Evolutionary conservation across 2,797 vertebrate species (phyloP), one percentile per base, ranked within the genome.

Genomic region (Lacerta agilis): DNA sequence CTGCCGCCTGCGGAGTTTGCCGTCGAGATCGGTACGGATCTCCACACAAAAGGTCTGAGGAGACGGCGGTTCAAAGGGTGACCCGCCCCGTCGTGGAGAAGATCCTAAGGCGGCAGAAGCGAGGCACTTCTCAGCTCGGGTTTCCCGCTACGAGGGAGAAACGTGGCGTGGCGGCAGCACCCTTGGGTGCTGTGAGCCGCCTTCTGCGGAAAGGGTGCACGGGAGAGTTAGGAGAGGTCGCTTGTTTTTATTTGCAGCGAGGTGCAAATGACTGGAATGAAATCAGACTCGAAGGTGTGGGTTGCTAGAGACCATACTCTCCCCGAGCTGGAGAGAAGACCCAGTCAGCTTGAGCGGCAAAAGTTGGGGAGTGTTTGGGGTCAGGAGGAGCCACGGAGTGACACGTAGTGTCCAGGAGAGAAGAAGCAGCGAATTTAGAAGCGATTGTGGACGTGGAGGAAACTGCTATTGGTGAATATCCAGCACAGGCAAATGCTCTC

Each of bases 1-100:
- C 29, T 0, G 91, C 29, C 38, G 83, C 89, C 86, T 85, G n/a
- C 82, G 83, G 88, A 91, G 43, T 58, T 33, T 6, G 79, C 77
- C 7, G 64, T 41, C 33, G 36, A 1, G 85, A 79, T 27, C 71
- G 1, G 58, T 29, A 8, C 20, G 13, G 20, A 23, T 25, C 4
- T 2, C 18, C 27, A 29, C 23, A 3, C 13, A n/a, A 11, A 7
- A 36, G 43, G 7, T 29, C 17, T n/a, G 55, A 20, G 27, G 67
- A 66, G 0, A 29, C 1, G 36, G 69, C 27, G 69, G 7, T 71
- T 13, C 69, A 29, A 55, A 55, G 69, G 11, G 27, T 9, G 27
- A 33, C 4, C n/a, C 27, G 27, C 29, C 27, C 27, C 61, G n/a
- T 11, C 69, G 69, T 11, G 27, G 4, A n/a, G 69, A 71, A 13